Base-by-base conservation (phyloP, 2,797 vertebrate genomes). In the Gymnodraco acuticeps region DNA sequence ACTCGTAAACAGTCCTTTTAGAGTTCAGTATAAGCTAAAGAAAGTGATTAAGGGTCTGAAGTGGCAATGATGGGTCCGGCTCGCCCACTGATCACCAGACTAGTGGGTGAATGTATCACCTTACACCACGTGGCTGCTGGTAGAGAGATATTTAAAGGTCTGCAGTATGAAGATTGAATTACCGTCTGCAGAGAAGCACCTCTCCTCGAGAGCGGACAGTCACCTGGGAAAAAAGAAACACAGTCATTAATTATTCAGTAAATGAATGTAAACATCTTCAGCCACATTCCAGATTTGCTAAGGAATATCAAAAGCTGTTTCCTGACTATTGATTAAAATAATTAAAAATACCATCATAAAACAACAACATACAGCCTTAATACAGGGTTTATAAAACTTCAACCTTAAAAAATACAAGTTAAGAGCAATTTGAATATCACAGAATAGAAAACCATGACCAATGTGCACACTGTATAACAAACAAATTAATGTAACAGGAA, bases 101-200 rank as follows among this genome's bases (percentile, higher is more conserved):
- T 90, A 87, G 85, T 82, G 23, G 50, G 59, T 72, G 59, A 77
- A 67, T 62, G 84, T 91, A 92, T 95, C 94, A 92, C 92, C 93
- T 96, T 95, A 94, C 94, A 94, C 82, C 95, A 95, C 86, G 95
- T 95, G 95, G 86, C 81, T 75, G 79, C 83, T 80, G 75, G 84
- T 62, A 74, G 76, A 59, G 76, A 86, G 94, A 89, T 95, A 95
- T 96, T 95, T 96, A 94, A 95, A 95, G 94, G 86, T 92, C 89
- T 92, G 83, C 83, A 81, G 86, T 63, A 23, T 75, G 53, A 70
- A 89, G 89, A 76, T 95, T 87, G 77, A 85, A 88, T 95, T 95
- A 93, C 94, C 47, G 47, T 71, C 79, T 70, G 80, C 41, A 46
- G 75, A 82, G 87, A 87, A 78, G 73, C 53, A 67, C 45, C 62